Conservation (phyloP, 2,113 vertebrate genomes). For the Protomyctophum bolini region DNA sequence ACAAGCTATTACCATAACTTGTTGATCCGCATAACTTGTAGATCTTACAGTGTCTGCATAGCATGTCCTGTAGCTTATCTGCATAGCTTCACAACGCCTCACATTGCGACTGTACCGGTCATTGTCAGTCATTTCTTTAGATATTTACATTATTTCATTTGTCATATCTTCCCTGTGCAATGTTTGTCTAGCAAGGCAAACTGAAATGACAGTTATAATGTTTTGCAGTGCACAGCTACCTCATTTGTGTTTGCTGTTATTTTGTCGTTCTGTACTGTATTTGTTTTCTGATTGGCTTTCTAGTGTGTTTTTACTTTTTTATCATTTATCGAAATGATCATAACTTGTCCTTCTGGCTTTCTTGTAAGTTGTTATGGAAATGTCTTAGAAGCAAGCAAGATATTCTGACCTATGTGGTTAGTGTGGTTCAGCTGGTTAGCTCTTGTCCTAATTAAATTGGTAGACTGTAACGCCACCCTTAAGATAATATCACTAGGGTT, state of each 20-base stretch:
- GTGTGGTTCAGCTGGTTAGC: constrained; percentile 3
- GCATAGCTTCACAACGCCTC: no score
- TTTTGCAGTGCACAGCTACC: no score
- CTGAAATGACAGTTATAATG: no score
- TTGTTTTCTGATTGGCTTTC: constrained; percentile 22
- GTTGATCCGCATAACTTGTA: no score
- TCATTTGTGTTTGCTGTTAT: constrained; percentile 6
- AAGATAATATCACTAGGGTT: constrained; percentile 1
- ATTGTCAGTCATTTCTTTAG: neutral
- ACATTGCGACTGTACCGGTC: neutral
- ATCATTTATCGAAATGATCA: neutral
- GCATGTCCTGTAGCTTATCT: no score
- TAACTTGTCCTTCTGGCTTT: constrained; percentile 12
- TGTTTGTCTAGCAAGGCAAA: no score
- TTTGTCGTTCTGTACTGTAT: constrained; percentile 20
- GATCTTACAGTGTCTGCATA: no score
- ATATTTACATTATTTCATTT: no score
- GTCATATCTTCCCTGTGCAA: no score
- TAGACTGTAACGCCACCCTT: constrained; percentile 4
- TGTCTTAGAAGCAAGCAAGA: constrained; percentile 13
- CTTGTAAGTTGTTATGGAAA: constrained; percentile 9
- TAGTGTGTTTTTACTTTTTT: neutral
- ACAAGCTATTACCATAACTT: no score
- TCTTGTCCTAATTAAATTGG: constrained; percentile 16
- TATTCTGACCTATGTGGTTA: constrained; percentile 8